phyloP scores from a whole-genome alignment of 2,888 invertebrate genomes.

The Calephelis perditalis region DNA sequence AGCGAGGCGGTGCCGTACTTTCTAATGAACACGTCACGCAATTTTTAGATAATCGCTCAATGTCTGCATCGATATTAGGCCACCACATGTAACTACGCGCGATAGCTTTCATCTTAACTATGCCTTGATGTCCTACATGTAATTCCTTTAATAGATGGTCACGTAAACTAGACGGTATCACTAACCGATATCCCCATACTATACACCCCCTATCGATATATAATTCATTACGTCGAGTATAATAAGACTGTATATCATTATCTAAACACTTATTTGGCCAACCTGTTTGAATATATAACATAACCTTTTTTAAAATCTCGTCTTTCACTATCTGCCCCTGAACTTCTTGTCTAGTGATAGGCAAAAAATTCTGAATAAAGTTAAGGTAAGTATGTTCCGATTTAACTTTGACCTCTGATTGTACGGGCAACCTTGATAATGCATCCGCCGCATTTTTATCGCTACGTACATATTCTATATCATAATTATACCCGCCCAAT shows the following conservation, averaged over 20 bases:
- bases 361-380: constrained; percentile 15
- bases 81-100: background rate
- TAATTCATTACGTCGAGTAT: constrained; percentile 26
- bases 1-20: no score
- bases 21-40: no score
- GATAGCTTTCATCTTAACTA: constrained; percentile 28
- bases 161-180: constrained; percentile 21
- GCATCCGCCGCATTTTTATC: constrained; percentile 12
- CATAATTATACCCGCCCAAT: constrained; percentile 10
- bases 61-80: no score
- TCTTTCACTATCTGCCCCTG: constrained; percentile 20
- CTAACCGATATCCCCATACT: constrained; percentile 28
- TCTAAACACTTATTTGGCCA: constrained; percentile 26
- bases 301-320: constrained; percentile 23
- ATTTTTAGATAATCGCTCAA: no score
- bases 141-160: constrained; percentile 8
- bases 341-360: constrained; percentile 18
- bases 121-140: constrained; percentile 19
- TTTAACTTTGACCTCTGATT: background rate
- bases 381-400: background rate
- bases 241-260: constrained; percentile 26
- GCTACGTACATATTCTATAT: constrained; percentile 11
- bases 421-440: constrained; percentile 9
- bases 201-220: constrained; percentile 28
- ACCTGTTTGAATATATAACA: constrained; percentile 26